These are phyloP conservation scores for Sturmia bella DNA, from an alignment of 2,888 invertebrate species.

Conservation along the genomic window DNA sequence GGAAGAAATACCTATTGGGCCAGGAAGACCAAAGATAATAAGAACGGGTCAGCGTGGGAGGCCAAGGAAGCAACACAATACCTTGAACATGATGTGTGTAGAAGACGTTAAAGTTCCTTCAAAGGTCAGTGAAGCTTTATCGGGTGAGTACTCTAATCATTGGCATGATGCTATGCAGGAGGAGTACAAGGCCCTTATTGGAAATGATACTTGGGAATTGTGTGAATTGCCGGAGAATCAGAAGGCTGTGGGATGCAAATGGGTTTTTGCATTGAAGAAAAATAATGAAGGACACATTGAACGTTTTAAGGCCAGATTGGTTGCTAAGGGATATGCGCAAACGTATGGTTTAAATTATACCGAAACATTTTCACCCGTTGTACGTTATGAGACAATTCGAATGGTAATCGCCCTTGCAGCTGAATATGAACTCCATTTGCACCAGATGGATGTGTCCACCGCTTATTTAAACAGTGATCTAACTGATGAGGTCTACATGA, in stretches of 20 bases:
- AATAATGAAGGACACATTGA: conserved; percentile 15
- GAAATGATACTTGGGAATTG: conserved; percentile 56
- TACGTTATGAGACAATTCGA: conserved; percentile 67
- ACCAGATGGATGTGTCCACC: conserved; percentile 64
- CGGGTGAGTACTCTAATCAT: conserved; percentile 44
- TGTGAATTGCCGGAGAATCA: conserved; percentile 39
- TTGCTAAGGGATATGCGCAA: too few species aligned
- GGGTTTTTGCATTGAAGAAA: conserved; percentile 33
- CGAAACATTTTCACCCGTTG: conserved; percentile 66
- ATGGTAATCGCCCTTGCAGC: conserved; percentile 67
- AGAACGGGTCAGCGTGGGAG: conserved; percentile 54
- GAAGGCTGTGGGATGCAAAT: conserved; percentile 24
- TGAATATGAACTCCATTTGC: too few species aligned
- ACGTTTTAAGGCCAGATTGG: conserved; percentile 38
- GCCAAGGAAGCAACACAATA: conserved; percentile 64
- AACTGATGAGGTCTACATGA: conserved; percentile 63
- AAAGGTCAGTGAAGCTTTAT: conserved; percentile 63
- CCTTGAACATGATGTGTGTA: conserved; percentile 33
- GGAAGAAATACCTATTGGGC: conserved; percentile 15
- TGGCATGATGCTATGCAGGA: conserved; percentile 63
- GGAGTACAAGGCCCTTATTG: conserved; percentile 55
- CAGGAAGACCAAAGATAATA: conserved; percentile 49
- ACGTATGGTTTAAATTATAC: conserved; percentile 63
- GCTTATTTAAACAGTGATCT: conserved; percentile 63
- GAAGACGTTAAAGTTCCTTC: too few species aligned